Base-by-base conservation (phyloP, 2,797 vertebrate genomes). In the Denticeps clupeoides region DNA sequence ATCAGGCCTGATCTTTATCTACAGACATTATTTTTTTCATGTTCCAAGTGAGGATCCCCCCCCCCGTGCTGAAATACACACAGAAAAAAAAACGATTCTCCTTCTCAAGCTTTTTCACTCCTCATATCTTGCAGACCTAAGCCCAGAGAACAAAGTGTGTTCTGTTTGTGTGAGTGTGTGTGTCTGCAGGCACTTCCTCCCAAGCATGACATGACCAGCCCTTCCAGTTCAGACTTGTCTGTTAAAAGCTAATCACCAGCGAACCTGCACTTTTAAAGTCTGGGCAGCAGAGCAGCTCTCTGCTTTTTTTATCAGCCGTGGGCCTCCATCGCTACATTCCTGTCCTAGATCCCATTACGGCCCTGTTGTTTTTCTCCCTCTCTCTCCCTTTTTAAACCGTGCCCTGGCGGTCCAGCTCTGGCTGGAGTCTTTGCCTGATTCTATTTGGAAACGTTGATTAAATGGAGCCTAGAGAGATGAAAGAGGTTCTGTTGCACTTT, bases 171-270 rank as follows among this genome's bases (percentile, higher is more conserved):
- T 21, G 16, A n/a, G 43, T 4, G 29, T 7, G 0, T 12, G n/a
- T 9, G 35, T 26, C 41, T 64, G 38, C 45, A 45, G 60, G 52
- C 37, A 65, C 54, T 67, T 66, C 59, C 59, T 63, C 27, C 9
- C 8, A 27, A 46, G 19, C 21, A 41, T 38, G 58, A 41, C 28
- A 18, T n/a, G 18, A 58, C 41, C 21, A 42, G 54, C 22, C 38
- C 41, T 58, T 55, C 64, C 55, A 56, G 60, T 69, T 50, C 54
- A 63, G 57, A 56, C 41, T 63, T 63, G 60, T 64, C 40, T 6
- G 59, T 45, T 55, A 55, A 53, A 47, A 37, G 58, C 53, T 46
- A 58, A 64, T 62, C 62, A 47, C 54, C 53, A 46, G 25, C 45
- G 25, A 54, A 50, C 37, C 53, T 41, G 46, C 56, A 52, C 46